Percentiles rank a stretch among this genome's conserved stretches.
These are phyloP conservation scores for Drosophila virilis DNA, from an alignment of 1,140 invertebrate genomes.

Conservation along the genomic window DNA sequence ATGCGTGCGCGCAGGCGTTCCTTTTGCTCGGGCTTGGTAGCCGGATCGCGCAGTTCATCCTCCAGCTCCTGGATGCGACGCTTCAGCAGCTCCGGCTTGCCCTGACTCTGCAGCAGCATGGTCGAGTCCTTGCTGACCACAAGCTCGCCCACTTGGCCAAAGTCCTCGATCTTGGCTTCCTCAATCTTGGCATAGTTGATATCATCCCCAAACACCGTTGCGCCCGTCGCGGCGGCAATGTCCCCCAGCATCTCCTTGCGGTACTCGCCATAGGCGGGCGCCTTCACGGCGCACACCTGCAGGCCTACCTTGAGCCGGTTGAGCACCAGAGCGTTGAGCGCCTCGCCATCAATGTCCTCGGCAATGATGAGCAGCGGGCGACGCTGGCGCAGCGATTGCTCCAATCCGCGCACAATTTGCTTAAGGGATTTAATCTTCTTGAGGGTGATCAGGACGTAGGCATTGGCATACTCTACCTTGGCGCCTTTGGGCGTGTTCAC, in stretches of 20 bases:
- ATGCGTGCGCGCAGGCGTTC: constrained; percentile 98
- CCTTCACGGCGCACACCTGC: constrained; percentile 98
- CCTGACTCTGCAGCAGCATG: constrained; percentile 94
- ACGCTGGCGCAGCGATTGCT: constrained; percentile 95
- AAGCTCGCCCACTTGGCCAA: constrained; percentile 97
- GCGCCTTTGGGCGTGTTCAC: constrained; percentile 98
- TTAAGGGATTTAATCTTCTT: constrained; percentile 99
- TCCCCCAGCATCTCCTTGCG: constrained; percentile 98
- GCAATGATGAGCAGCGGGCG: constrained; percentile 98
- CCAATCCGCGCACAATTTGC: constrained; percentile 97
- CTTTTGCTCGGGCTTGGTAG: constrained; percentile 98
- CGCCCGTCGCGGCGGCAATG: constrained; percentile 98
- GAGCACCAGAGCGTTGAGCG: constrained; percentile 97
- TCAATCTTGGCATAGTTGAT: constrained; percentile 97
- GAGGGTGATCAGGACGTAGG: constrained; percentile 95
- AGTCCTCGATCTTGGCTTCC: constrained; percentile 93
- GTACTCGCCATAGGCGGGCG: constrained; percentile 99
- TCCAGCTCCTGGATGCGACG: constrained; percentile 95
- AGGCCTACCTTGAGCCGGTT: constrained; percentile 98
- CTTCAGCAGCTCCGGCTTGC: constrained; percentile 93
- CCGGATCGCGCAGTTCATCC: constrained; percentile 96
- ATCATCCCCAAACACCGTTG: constrained; percentile 99
- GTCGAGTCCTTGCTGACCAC: constrained; percentile 99
- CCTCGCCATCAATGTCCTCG: constrained; percentile 99
- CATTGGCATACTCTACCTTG: constrained; percentile 99